Evolutionary conservation across 2,888 invertebrate species (phyloP).

Genomic region (Ellobium chinense): DNA sequence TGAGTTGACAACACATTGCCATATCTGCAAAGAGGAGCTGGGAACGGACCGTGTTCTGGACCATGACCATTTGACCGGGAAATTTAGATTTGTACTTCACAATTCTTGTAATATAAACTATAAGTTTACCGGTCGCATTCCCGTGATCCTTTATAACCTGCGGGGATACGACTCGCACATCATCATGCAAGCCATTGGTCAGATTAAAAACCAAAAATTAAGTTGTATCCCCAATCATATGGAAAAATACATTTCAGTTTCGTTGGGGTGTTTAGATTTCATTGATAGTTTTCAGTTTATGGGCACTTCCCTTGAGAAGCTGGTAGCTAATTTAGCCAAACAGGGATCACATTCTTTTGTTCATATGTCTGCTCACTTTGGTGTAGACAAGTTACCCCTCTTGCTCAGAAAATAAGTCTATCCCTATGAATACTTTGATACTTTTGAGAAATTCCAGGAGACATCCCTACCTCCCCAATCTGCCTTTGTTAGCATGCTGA

Average conservation of each 20-base stretch:
- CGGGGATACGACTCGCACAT: neutral
- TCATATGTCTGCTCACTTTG: too few relatives aligned
- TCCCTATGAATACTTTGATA: neutral
- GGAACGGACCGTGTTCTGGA: neutral
- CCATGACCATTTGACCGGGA: neutral
- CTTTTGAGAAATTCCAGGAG: neutral
- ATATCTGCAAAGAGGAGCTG: neutral
- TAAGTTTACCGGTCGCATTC: neutral
- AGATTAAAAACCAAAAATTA: neutral
- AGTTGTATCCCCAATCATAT: slow-evolving; percentile 2
- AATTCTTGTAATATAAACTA: slow-evolving; percentile 4
- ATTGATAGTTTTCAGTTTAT: neutral
- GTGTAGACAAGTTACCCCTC: too few relatives aligned
- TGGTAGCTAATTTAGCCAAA: too few relatives aligned
- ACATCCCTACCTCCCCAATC: neutral
- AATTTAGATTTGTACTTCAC: neutral
- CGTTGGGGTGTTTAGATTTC: neutral
- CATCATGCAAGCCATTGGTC: neutral
- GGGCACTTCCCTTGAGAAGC: neutral
- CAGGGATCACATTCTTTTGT: too few relatives aligned
- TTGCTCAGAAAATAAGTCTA: too few relatives aligned
- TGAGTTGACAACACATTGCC: too few relatives aligned
- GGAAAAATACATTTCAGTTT: neutral
- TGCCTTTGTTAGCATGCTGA: neutral
- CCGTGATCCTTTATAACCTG: slow-evolving; percentile 12